Evolutionary conservation across 2,113 vertebrate species (phyloP), one percentile per base, ranked within the genome.

Genomic region (Cyprinodon variegatus): DNA sequence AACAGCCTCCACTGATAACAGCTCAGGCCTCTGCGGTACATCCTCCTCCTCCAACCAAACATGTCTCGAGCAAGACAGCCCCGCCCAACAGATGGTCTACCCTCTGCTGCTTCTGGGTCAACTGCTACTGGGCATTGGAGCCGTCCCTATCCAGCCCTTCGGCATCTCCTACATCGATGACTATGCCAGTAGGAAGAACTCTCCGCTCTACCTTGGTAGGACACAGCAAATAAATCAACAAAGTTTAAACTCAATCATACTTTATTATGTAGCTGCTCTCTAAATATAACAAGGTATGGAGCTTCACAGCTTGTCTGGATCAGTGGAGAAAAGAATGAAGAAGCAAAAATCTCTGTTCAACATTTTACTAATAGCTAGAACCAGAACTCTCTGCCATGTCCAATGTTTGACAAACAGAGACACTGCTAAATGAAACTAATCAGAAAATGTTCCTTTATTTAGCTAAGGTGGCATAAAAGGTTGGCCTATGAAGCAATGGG

Each of bases 161-260:
- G 98, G 98, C 0, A 98, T 99, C 93, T 99, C 98, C 65, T 99
- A 97, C 91, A 97, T 99, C 0, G 98, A 99, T 0, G 98, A 99
- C 86, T 96, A 93, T 0, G 95, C 98, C 82, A 96, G 95, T 14
- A 92, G 89, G 72, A 96, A 89, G 89, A 98, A 98, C 90, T 98
- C 97, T 0, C 98, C 97, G 0, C 93, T 99, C 6, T 99, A 98
- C 74, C 86, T 99, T 0, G 97, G 98, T 92, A 79, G 13, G 71
- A 69, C 29, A 12, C 57, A 6, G 14, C 37, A 71, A 12, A 0
- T 17, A 1, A 20, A 22, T 3, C 11, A 15, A 7, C 2, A 20
- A 65, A 11, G 11, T 20, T 36, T 36, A 4, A 67, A 3, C n/a
- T 14, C 50, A 20, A 3, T 57, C 17, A 17, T 41, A 41, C 9